Conservation (phyloP, 2,888 invertebrate species). For the Dione juno region DNA sequence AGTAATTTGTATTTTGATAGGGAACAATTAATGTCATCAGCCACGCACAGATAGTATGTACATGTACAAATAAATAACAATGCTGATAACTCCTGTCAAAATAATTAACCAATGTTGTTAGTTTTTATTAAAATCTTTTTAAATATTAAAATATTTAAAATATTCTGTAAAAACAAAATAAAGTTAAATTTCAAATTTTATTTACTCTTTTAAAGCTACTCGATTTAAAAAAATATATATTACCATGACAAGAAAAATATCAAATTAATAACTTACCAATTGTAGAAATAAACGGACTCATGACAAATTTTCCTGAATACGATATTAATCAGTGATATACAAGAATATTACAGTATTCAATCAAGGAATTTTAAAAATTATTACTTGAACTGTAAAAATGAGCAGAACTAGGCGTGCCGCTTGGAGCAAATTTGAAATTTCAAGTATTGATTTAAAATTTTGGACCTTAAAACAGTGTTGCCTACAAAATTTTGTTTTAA, state of each 20-base stretch:
- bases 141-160: no score
- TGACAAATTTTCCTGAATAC: background rate
- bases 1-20: no score
- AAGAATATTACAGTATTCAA: background rate
- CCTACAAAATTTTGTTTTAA: background rate
- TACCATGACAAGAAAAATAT: no score
- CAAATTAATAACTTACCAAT: constrained; percentile 13
- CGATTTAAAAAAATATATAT: no score
- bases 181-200: no score
- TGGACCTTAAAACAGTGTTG: background rate
- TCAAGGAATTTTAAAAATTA: background rate
- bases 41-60: background rate
- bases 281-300: background rate
- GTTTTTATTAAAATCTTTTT: background rate
- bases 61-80: background rate
- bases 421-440: background rate
- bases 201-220: no score
- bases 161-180: no score
- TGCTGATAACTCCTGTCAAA: background rate
- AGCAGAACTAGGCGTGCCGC: constrained; percentile 1
- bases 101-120: background rate
- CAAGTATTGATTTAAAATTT: constrained; percentile 2
- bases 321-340: no score
- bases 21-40: no score
- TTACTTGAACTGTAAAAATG: no score